Conservation (phyloP, 2,888 invertebrate genomes). For the Coecobrya sp. region DNA sequence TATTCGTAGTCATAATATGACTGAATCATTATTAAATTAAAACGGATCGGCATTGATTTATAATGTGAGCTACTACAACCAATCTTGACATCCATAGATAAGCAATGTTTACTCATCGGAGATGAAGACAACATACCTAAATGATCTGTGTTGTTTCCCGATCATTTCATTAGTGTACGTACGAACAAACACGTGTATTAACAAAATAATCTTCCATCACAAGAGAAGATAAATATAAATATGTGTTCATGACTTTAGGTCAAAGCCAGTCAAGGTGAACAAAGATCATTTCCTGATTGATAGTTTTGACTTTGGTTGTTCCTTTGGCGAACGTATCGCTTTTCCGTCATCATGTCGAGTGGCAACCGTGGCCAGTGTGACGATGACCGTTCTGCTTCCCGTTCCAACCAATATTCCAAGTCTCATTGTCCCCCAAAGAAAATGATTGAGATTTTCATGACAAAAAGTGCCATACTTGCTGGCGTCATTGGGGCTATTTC, state of each 20-base stretch:
- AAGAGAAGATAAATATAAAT: too few species aligned
- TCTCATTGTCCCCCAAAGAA: background rate
- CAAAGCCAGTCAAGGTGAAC: conserved; percentile 1
- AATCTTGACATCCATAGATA: too few species aligned
- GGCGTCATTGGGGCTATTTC: conserved; percentile 21
- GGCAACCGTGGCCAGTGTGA: background rate
- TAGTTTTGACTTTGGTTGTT: background rate
- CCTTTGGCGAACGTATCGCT: background rate
- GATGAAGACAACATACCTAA: too few species aligned
- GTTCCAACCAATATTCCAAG: background rate
- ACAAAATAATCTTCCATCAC: too few species aligned
- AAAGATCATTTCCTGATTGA: background rate
- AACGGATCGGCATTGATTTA: too few species aligned
- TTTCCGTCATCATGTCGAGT: background rate
- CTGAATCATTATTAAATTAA: too few species aligned
- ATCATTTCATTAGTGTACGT: too few species aligned
- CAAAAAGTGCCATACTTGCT: conserved; percentile 21
- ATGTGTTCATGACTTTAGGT: background rate
- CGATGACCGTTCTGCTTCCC: background rate
- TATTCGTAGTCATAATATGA: too few species aligned
- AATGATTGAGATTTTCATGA: conserved; percentile 50
- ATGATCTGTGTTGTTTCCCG: too few species aligned
- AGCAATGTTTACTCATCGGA: too few species aligned
- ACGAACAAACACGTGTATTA: too few species aligned
- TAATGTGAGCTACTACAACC: too few species aligned